Evolutionary conservation across 2,113 vertebrate genomes (phyloP), one percentile per base, ranked within the genome.

Genomic region (Mustelus asterias): DNA sequence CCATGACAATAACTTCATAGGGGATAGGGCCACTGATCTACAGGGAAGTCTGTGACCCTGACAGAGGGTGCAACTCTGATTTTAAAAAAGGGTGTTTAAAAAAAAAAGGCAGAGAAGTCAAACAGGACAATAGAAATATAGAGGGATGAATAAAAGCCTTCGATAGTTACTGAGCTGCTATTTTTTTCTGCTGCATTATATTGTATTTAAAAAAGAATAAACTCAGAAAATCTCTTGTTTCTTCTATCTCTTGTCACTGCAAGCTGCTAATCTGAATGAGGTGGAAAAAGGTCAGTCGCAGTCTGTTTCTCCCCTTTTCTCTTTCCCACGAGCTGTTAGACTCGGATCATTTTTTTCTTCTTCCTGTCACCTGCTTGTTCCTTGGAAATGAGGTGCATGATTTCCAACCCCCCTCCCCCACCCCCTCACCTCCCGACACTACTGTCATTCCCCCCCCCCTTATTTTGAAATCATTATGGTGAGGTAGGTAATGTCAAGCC

Each of bases 251-350:
- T 98, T 98, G 97, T 98, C 96, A 97, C 97, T 97, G 97, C 98
- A 98, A 98, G 98, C 99, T 98, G 99, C 99, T 98, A 99, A 98
- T 98, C 99, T 99, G 98, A 99, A 99, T 99, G 99, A 99, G 98
- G 99, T 99, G 99, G 99, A 99, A 98, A 99, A 99, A 99, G 99
- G 99, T 99, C 98, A 99, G 99, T 99, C 97, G 98, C 97, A 95
- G 94, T 95, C 94, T 95, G 94, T 95, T 95, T 95, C 97, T 98
- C 97, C 97, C 97, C 97, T 97, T 97, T 98, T 98, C 97, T 96
- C 88, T 96, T 97, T 96, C 95, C 97, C 85, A 96, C 90, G 98
- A 98, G 70, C 97, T 96, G 97, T 72, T 96, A 95, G 95, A 96
- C 95, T 92, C n/a, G 96, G 96, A 96, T 96, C 60, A 85, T 85